phyloP scores from a whole-genome alignment of 2,113 vertebrate species.

The Siniperca chuatsi region DNA sequence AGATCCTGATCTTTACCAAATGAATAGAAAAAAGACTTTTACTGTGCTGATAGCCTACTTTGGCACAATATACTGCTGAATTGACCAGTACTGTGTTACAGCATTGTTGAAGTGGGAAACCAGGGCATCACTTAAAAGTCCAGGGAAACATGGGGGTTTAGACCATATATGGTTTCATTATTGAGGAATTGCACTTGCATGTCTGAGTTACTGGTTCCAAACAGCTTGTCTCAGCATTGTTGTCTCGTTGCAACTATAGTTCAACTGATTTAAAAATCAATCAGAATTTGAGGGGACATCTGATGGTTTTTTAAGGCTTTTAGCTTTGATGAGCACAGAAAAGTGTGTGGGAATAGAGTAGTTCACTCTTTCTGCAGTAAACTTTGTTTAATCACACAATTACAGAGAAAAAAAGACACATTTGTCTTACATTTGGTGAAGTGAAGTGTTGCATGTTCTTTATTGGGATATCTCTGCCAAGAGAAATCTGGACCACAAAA shows the following conservation, averaged over 20 bases:
- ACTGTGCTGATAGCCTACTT: neutral
- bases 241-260: neutral
- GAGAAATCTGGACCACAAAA: neutral
- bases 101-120: neutral
- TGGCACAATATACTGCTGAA: neutral
- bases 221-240: too few species aligned
- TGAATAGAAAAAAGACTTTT: neutral
- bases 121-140: neutral
- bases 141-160: neutral
- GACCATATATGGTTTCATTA: neutral
- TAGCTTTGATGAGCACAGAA: neutral
- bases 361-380: neutral
- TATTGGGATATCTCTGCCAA: neutral
- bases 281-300: neutral
- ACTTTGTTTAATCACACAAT: neutral
- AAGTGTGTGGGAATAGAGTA: neutral
- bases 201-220: neutral
- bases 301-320: neutral
- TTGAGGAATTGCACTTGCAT: neutral
- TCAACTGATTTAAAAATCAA: neutral
- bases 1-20: slow-evolving; percentile 40
- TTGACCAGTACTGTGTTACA: too few species aligned
- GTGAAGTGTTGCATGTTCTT: neutral
- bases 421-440: slow-evolving; percentile 1
- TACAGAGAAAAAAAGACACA: neutral